These are phyloP conservation scores for Orthonyx spaldingii DNA, from an alignment of 2,113 vertebrate species.

Conservation along the genomic window DNA sequence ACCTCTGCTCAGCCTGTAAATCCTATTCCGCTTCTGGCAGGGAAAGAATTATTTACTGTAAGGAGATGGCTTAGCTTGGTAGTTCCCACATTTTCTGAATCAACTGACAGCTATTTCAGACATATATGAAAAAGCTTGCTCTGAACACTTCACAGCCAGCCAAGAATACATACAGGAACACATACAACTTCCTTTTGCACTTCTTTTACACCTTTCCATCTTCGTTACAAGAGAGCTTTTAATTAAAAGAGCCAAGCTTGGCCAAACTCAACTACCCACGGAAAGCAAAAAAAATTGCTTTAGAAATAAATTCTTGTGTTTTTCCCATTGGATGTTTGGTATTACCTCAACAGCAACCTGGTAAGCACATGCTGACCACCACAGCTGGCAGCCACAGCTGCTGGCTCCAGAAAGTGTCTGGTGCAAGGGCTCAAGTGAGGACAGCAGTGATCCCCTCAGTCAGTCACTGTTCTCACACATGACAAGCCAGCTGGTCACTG, in stretches of 20 bases:
- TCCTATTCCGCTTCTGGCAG: neutral
- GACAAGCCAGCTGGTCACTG: constrained; percentile 77
- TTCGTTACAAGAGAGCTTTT: neutral
- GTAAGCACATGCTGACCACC: constrained; percentile 41
- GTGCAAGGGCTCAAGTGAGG: constrained; percentile 63
- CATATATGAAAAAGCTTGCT: neutral
- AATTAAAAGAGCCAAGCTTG: neutral
- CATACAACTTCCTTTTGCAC: neutral
- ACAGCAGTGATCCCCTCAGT: constrained; percentile 72
- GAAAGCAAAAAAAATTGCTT: neutral
- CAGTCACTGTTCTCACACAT: constrained; percentile 75
- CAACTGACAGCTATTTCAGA: neutral
- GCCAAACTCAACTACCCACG: neutral
- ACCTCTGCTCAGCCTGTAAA: neutral
- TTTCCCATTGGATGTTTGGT: neutral
- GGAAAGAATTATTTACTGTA: neutral
- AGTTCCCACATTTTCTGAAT: neutral
- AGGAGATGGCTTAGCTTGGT: neutral
- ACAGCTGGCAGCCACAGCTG: neutral
- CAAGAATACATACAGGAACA: neutral
- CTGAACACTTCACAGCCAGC: neutral
- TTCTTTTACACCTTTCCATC: neutral
- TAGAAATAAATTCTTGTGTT: neutral
- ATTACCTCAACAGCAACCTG: neutral
- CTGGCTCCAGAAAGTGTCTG: constrained; percentile 12